These are phyloP conservation scores for Fregata magnificens DNA, from an alignment of 2,113 vertebrate species.

Conservation along the genomic window DNA sequence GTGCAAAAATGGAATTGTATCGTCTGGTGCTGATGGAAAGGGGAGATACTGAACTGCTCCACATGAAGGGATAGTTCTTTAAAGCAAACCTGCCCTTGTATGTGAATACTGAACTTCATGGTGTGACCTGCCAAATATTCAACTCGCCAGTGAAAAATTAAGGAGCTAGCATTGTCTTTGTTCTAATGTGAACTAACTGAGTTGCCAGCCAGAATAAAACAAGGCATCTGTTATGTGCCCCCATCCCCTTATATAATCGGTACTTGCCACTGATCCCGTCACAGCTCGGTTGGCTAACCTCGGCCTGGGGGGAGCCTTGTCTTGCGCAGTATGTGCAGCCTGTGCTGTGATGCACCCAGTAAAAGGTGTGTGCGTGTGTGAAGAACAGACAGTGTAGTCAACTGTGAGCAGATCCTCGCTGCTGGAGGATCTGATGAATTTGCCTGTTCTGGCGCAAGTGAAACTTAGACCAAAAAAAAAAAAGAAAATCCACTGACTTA, in stretches of 20 bases:
- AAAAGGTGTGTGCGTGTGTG: fast-evolving
- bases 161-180: background rate
- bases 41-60: background rate
- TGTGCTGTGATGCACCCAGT: background rate
- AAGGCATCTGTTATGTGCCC: background rate
- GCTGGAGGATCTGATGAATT: background rate
- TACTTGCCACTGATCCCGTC: background rate
- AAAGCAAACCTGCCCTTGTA: background rate
- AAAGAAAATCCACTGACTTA: background rate
- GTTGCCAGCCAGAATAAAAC: background rate
- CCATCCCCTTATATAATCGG: background rate
- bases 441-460: background rate
- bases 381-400: background rate
- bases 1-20: background rate
- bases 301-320: background rate
- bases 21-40: background rate
- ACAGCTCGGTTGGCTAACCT: background rate
- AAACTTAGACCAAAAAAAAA: background rate
- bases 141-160: background rate
- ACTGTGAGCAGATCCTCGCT: background rate
- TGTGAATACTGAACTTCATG: background rate
- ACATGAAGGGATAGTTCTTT: background rate
- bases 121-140: constrained; percentile 21
- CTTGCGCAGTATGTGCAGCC: fast-evolving
- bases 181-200: background rate